Base-by-base conservation (phyloP, 35 echinoderm and acorn worm genomes). In the Anneissia japonica region DNA sequence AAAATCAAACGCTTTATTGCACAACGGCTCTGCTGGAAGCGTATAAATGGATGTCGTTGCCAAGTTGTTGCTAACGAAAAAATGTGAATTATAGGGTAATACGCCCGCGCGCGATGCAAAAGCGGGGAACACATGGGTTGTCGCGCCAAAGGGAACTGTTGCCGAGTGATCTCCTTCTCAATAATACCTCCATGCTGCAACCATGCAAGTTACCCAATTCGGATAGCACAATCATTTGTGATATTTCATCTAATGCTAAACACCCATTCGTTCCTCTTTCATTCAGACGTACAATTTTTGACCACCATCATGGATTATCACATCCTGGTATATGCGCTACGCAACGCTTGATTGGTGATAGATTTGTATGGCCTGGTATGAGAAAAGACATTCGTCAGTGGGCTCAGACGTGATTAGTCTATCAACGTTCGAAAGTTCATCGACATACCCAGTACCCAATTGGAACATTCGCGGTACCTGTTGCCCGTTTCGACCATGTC, bases 301-400 rank as follows among this genome's bases (percentile, higher is more conserved):
- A 85, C 28, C 35, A 76, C 0, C 82, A 90, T 21, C 92, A 93
- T 81, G 80, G 37, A 12, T 64, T 93, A 0, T 89, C 92, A 75
- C 92, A 93, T 86, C 92, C 92, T 5, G 87, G 84, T 9, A 90
- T 90, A 31, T 16, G 88, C 45, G 88, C 88, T 51, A 90, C 88
- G n/a, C 82, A 90, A 72, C 38, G 32, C 0, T 39, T 82, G 4
- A 43, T 76, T 46, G 81, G 39, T 36, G 78, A 89, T 36, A 56
- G 84, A 9, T 86, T 34, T 76, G 32, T 76, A 23, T 86, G 84
- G 84, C 30, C 37, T 32, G 72, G 72, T 9, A 86, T 86, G 4
- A 76, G 74, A 26, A 38, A 38, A 29, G 34, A 86, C 34, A 73
- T 86, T 75, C 72, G 38, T 75, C 21, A 26, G 4, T 73, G 83